These are phyloP conservation scores for Sylvilagus floridanus DNA, from an alignment of 2,797 vertebrate species.

Conservation along the genomic window DNA sequence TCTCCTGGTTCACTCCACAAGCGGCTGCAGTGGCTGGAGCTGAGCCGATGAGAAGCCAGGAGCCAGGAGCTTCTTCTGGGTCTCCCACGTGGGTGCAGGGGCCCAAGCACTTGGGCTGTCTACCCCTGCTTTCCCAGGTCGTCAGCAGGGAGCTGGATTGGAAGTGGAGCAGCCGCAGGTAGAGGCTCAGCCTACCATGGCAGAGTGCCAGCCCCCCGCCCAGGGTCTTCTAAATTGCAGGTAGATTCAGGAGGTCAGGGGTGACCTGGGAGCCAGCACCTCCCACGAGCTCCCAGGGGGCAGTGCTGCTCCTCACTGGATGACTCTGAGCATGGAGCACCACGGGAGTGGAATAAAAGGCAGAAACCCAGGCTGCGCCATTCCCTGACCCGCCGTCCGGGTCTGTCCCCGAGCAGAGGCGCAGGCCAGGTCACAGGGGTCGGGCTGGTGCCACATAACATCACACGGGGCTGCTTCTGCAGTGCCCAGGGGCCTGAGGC, in stretches of 20 bases:
- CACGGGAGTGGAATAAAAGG: background rate
- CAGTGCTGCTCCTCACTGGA: background rate
- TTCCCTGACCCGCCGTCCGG: background rate
- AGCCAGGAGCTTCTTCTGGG: too few species aligned
- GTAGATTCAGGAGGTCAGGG: background rate
- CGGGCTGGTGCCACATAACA: too few species aligned
- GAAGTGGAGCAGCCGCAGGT: too few species aligned
- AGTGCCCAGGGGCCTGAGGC: background rate
- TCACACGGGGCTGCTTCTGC: background rate
- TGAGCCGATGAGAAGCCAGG: too few species aligned
- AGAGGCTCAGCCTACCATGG: too few species aligned
- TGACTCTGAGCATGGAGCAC: background rate
- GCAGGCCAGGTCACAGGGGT: background rate
- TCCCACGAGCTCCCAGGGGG: background rate
- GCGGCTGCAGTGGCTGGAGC: too few species aligned
- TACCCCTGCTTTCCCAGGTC: too few species aligned
- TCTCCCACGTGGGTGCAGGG: too few species aligned
- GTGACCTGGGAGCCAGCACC: accelerated
- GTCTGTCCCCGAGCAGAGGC: background rate
- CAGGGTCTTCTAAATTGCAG: background rate
- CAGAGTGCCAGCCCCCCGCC: background rate
- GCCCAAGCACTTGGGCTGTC: too few species aligned
- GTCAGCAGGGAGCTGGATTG: too few species aligned
- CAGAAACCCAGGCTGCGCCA: background rate
- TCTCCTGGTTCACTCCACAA: too few species aligned